Evolutionary conservation across 2,797 vertebrate genomes (phyloP).

Genomic region (Xiphophorus birchmanni): DNA sequence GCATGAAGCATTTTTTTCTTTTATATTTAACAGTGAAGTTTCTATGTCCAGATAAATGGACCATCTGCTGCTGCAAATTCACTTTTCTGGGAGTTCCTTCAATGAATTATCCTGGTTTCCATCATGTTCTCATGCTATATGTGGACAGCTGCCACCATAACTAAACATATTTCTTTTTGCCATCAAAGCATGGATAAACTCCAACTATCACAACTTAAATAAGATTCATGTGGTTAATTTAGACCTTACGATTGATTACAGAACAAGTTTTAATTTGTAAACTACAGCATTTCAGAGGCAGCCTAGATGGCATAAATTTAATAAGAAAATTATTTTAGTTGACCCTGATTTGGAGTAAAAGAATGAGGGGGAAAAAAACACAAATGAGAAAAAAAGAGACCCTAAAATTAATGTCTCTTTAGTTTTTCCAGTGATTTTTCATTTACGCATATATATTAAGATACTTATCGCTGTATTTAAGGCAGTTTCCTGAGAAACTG

Average conservation of each 20-base stretch:
- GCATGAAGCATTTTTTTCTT: neutral
- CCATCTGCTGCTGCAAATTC: neutral
- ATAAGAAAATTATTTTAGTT: neutral
- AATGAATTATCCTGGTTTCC: no score
- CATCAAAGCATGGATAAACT: neutral
- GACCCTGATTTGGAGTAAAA: neutral
- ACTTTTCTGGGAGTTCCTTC: neutral
- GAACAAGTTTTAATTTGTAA: neutral
- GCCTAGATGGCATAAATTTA: neutral
- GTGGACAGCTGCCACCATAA: neutral
- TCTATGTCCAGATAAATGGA: neutral
- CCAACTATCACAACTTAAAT: neutral
- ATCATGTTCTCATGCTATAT: neutral
- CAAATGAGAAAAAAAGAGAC: neutral
- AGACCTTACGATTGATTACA: neutral
- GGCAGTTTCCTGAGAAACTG: neutral
- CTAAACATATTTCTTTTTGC: neutral
- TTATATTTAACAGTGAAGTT: neutral
- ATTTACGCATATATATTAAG: neutral
- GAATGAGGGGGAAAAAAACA: neutral
- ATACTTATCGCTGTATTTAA: neutral
- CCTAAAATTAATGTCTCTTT: neutral
- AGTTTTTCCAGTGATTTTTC: neutral
- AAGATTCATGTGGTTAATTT: neutral
- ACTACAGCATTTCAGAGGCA: neutral